Conservation (phyloP, 2,888 invertebrate genomes). For the Pomacea canaliculata region DNA sequence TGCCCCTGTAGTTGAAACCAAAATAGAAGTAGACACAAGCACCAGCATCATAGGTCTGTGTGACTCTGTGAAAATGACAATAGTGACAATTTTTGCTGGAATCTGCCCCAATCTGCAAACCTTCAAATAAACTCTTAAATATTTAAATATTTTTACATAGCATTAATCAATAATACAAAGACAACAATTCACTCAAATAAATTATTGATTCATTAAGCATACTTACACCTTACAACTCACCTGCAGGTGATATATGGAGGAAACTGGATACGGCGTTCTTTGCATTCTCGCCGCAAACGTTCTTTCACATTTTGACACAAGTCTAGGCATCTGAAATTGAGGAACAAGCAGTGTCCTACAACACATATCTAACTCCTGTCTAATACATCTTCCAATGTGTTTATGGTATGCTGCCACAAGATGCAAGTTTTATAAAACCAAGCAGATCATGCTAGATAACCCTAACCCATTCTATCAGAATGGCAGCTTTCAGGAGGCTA, state of each 20-base stretch:
- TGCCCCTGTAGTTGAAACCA: slow-evolving; percentile 79
- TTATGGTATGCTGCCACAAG: too few species aligned
- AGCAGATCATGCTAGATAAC: too few species aligned
- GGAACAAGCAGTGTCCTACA: neutral
- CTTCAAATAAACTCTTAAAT: too few species aligned
- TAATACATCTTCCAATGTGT: neutral
- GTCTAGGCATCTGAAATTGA: slow-evolving; percentile 69
- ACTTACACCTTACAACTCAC: slow-evolving; percentile 42
- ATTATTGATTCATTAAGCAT: too few species aligned
- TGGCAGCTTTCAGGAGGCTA: too few species aligned
- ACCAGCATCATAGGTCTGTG: slow-evolving; percentile 98
- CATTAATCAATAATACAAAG: too few species aligned
- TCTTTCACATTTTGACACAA: slow-evolving; percentile 92
- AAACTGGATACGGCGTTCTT: slow-evolving; percentile 70
- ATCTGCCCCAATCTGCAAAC: neutral
- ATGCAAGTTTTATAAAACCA: too few species aligned
- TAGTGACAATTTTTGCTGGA: neutral
- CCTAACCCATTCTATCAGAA: too few species aligned
- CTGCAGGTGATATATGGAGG: slow-evolving; percentile 72
- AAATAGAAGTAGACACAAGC: slow-evolving; percentile 97
- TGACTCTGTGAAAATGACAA: slow-evolving; percentile 74
- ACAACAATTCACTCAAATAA: too few species aligned
- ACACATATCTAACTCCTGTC: neutral
- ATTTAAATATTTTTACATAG: too few species aligned
- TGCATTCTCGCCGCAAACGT: slow-evolving; percentile 77